These are phyloP conservation scores for Xanthia togata DNA, from an alignment of 2,888 invertebrate species.

Conservation along the genomic window DNA sequence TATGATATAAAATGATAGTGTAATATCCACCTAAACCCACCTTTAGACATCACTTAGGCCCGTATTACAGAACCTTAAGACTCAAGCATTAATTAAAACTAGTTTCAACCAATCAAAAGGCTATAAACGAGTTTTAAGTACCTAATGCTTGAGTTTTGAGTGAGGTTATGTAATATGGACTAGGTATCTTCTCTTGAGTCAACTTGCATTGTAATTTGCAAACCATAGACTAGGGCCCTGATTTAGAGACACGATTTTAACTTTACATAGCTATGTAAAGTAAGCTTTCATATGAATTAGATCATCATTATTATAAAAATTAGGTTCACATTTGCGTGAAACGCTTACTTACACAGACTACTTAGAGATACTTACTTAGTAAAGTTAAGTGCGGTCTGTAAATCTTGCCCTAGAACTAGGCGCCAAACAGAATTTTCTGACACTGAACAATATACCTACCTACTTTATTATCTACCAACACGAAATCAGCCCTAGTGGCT, in stretches of 20 bases:
- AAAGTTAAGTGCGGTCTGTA: not conserved
- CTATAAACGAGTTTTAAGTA: too few relatives aligned
- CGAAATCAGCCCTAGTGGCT: not conserved
- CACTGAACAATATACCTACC: not conserved
- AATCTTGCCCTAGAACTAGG: not conserved
- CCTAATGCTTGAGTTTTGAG: too few relatives aligned
- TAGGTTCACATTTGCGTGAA: not conserved
- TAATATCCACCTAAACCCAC: too few relatives aligned
- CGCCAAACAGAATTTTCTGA: not conserved
- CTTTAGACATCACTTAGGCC: too few relatives aligned
- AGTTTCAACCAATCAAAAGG: too few relatives aligned
- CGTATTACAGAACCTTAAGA: too few relatives aligned
- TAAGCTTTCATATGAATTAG: not conserved
- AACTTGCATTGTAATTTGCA: not conserved
- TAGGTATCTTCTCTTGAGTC: not conserved
- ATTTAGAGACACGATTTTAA: not conserved
- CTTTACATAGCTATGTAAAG: not conserved
- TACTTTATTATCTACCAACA: not conserved
- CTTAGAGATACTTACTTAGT: too few relatives aligned
- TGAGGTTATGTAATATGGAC: too few relatives aligned
- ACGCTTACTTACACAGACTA: too few relatives aligned
- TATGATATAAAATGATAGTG: too few relatives aligned
- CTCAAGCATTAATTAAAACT: too few relatives aligned
- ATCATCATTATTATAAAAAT: fast-evolving
- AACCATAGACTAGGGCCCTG: not conserved